Conservation (phyloP, 2,113 vertebrate genomes). For the Entomyzon cyanotis region DNA sequence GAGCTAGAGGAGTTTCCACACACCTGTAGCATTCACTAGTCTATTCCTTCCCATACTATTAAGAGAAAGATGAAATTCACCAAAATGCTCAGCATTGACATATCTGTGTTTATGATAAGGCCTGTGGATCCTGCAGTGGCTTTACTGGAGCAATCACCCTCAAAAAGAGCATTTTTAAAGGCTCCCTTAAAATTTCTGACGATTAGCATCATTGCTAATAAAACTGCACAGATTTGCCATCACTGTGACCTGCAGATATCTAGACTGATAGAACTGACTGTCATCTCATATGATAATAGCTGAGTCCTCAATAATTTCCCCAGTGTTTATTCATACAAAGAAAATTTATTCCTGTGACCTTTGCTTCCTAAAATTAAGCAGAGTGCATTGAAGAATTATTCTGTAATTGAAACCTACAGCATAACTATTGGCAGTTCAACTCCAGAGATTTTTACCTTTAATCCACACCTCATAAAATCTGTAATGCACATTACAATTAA, state of each 20-base stretch:
- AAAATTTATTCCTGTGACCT: slow-evolving; percentile 45
- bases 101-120: neutral
- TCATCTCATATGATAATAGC: neutral
- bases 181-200: neutral
- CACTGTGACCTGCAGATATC: neutral
- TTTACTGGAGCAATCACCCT: neutral
- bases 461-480: slow-evolving; percentile 51
- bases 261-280: neutral
- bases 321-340: slow-evolving; percentile 31
- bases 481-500: slow-evolving; percentile 54
- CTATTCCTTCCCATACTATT: neutral
- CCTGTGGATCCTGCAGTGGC: neutral
- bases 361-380: slow-evolving; percentile 61
- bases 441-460: slow-evolving; percentile 61
- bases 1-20: neutral
- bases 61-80: neutral
- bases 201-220: neutral
- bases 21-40: neutral
- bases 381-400: slow-evolving; percentile 56
- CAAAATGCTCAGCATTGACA: neutral
- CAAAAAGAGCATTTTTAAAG: neutral
- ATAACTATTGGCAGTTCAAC: slow-evolving; percentile 39
- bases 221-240: neutral
- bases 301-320: slow-evolving; percentile 15
- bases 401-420: slow-evolving; percentile 55